Conservation (phyloP, 2,888 invertebrate genomes). For the Girardia tigrina region DNA sequence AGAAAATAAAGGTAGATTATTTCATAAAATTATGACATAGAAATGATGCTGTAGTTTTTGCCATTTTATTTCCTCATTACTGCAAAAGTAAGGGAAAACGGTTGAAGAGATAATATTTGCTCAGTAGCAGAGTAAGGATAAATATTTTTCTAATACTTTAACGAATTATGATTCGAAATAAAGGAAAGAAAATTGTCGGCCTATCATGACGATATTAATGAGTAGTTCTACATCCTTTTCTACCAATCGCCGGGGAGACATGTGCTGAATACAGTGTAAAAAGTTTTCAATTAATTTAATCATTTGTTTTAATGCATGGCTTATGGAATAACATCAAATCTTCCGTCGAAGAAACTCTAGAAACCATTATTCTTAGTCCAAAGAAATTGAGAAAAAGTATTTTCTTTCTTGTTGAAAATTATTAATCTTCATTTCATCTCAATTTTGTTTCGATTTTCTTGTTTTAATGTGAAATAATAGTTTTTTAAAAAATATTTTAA, state of each 20-base stretch:
- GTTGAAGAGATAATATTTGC: slow-evolving; percentile 17
- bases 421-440: too few species aligned
- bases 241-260: slow-evolving; percentile 19
- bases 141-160: slow-evolving; percentile 23
- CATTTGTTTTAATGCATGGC: slow-evolving; percentile 20
- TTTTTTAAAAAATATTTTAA: too few species aligned
- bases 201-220: slow-evolving; percentile 12
- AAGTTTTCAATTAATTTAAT: slow-evolving; percentile 19
- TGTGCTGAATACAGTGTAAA: neutral
- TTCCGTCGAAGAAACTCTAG: slow-evolving; percentile 23
- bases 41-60: neutral
- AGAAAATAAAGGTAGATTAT: neutral
- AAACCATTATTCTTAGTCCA: slow-evolving; percentile 9
- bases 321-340: slow-evolving; percentile 15
- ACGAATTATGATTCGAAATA: neutral
- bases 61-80: neutral
- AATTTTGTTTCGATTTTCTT: too few species aligned
- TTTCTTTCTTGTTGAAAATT: too few species aligned
- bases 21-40: slow-evolving; percentile 14
- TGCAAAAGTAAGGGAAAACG: neutral
- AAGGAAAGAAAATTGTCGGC: slow-evolving; percentile 18
- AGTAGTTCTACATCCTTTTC: neutral
- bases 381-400: slow-evolving; percentile 10
- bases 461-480: too few species aligned
- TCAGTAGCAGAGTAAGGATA: neutral